Conservation (phyloP, 2,797 vertebrate species). For the Falco columbarius region DNA sequence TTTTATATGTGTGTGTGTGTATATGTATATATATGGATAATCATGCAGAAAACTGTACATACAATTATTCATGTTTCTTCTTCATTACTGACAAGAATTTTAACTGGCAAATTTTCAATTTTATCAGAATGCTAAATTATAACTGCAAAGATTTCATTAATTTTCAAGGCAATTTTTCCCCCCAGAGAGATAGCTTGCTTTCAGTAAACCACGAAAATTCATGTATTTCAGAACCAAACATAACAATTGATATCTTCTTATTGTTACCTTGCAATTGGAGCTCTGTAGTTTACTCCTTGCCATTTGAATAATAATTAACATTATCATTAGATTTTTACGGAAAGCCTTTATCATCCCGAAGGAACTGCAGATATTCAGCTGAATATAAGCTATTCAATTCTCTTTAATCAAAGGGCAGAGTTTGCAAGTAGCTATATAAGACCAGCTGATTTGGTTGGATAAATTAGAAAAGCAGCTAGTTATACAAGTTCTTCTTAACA, state of each 20-base stretch:
- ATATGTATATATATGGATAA: background rate
- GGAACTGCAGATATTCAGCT: background rate
- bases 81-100: slow-evolving; percentile 30
- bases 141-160: slow-evolving; percentile 19
- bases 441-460: background rate
- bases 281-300: background rate
- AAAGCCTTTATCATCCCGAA: background rate
- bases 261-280: background rate
- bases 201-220: slow-evolving; percentile 12
- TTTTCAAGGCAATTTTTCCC: slow-evolving; percentile 1
- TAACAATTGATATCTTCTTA: background rate
- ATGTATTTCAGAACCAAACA: background rate
- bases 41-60: background rate
- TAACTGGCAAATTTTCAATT: slow-evolving; percentile 23
- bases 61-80: background rate
- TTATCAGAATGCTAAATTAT: slow-evolving; percentile 34
- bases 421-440: background rate
- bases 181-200: background rate
- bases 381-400: background rate
- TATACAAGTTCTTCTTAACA: background rate
- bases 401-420: background rate
- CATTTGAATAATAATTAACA: slow-evolving; percentile 26
- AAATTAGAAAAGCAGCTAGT: background rate
- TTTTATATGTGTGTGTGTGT: background rate
- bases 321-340: slow-evolving; percentile 40